Conservation (phyloP, 2,797 vertebrate species). For the Micropoecilia bifurca region DNA sequence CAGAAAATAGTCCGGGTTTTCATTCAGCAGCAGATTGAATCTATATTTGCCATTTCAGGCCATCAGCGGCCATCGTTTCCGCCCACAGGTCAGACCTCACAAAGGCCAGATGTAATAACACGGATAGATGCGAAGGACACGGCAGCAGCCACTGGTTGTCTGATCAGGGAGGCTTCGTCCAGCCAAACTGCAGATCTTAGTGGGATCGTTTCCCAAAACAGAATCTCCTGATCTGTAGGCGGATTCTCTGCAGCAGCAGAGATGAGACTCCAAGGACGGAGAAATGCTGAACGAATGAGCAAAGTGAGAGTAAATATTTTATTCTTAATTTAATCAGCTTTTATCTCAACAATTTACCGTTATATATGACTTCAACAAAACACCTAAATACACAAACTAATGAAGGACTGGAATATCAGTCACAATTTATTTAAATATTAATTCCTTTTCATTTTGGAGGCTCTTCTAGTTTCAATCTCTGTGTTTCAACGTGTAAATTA, state of each 20-base stretch:
- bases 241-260: conserved; percentile 1
- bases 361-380: background rate
- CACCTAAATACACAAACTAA: background rate
- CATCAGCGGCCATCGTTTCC: background rate
- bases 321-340: background rate
- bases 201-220: background rate
- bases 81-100: background rate
- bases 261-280: background rate
- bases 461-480: background rate
- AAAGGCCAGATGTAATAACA: conserved; percentile 1
- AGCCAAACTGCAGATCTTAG: background rate
- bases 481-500: background rate
- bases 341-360: background rate
- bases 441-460: background rate
- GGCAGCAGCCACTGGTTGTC: background rate
- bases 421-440: background rate
- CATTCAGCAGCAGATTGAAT: background rate
- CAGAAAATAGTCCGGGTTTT: background rate
- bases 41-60: background rate
- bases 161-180: background rate
- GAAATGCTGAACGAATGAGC: background rate
- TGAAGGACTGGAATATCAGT: background rate
- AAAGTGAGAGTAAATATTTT: background rate
- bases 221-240: background rate
- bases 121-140: background rate